Evolutionary conservation across 2,888 invertebrate species (phyloP), one percentile per base, ranked within the genome.

Genomic region (Rotaria sp.): DNA sequence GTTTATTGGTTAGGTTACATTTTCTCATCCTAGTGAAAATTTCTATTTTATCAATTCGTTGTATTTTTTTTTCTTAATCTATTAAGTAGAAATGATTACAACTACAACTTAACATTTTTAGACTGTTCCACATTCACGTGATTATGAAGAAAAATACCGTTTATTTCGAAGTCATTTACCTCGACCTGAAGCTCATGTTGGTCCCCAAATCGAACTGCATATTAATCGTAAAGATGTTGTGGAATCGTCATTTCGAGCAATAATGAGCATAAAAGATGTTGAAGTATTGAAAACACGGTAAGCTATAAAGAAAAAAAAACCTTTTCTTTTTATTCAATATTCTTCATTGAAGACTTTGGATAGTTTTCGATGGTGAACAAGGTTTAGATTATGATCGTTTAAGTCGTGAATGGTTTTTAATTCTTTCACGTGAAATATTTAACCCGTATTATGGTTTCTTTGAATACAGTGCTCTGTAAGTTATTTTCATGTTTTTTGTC

Each of bases 401-500:
- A 85, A 96, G 97, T 0, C 93, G 98, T 87, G 98, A 99, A 92
- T 98, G 97, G 97, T 99, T 99, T 93, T 99, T 97, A 93, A 93
- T 98, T 48, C 93, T 99, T 24, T 98, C 97, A 1, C 97, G 97
- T 92, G 98, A 99, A 93, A 97, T 99, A 96, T 99, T 99, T 92
- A 99, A 99, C 93, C 99, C 99, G 0, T 99, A 98, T 92, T 99
- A 99, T 92, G 98, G 98, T 0, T 93, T 99, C 86, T 99, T 99
- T 93, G 98, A 99, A 92, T 99, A 99, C 93, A 97, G 97, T 2
- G 98, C 98, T 11, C 97, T 97, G 97, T 95, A 92, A 93, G 94
- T n/a, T n/a, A n/a, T n/a, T n/a, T n/a, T n/a, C n/a, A n/a, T n/a
- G n/a, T n/a, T n/a, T n/a, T n/a, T n/a, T n/a, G n/a, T n/a, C n/a